Evolutionary conservation across 2,113 vertebrate genomes (phyloP), one percentile per base, ranked within the genome.

Genomic region (Gobiocypris rarus): DNA sequence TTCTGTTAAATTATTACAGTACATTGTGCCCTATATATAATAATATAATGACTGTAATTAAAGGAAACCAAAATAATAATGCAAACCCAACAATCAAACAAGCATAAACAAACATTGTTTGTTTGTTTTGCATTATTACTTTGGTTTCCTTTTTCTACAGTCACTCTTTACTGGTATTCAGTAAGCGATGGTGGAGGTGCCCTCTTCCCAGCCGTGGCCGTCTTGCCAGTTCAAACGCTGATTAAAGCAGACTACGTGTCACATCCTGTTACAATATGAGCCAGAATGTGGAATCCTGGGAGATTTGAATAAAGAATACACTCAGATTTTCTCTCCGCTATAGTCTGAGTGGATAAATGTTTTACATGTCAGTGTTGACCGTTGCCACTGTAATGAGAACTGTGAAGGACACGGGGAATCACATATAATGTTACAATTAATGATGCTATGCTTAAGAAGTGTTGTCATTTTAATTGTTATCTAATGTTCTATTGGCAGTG

Each of bases 211-310:
- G 75, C 80, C 54, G 48, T 63, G n/a, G 59, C 31, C 26, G n/a
- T 38, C 74, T 82, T 58, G 75, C 34, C 38, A 79, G 77, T 71
- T 67, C 67, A 85, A 83, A 85, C 38, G 7, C 54, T 88, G 82
- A 88, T 88, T 95, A 94, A 88, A 95, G 90, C 89, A 89, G 96
- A 96, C 95, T 95, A 91, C 81, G 95, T 96, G 96, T 96, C 96
- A 97, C 95, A 94, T 96, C 94, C 92, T 87, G 93, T 97, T 96
- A 96, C 91, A 95, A 93, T 92, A 92, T 92, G 90, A 91, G 92
- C 91, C 88, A 92, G 90, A 92, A 90, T 93, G 91, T 92, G 91
- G 90, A 89, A 90, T 92, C 94, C 93, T 94, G 54, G 69, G 92
- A 95, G 92, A 94, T 89, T 88, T 90, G 90, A 89, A 92, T 90